Base-by-base conservation (phyloP, 1,140 invertebrate species). In the Patella vulgata region DNA sequence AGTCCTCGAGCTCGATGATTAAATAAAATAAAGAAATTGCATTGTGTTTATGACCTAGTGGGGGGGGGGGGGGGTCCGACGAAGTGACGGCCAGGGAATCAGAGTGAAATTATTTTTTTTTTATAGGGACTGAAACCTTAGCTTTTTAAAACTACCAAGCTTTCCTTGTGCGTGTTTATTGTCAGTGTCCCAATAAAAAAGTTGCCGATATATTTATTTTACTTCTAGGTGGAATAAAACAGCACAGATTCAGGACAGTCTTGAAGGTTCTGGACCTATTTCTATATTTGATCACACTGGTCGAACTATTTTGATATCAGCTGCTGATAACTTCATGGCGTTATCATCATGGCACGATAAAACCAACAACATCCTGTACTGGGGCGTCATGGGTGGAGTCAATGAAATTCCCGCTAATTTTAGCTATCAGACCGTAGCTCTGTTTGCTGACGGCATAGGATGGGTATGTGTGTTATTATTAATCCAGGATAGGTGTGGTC, bases 311-410 rank as follows among this genome's bases (percentile, higher is more conserved):
- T 17, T 33, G 25, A 36, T 52, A 2, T 28, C 27, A 3, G 25
- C 23, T 1, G n/a, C 19, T 19, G 50, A 52, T 19, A 52, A 52
- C 28, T 52, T 52, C 28, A 52, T 52, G 50, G 23, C 50, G 17
- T 3, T 28, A 3, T 52, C 50, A 8, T 3, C 30, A 17, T 52
- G 50, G 50, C 30, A 28, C 0, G 50, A 52, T 30, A 52, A 31
- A 14, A 30, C 23, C 31, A 52, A 36, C 28, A 30, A 30, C 50
- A 17, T n/a, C 17, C 14, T 52, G 17, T 52, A 52, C 28, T 52
- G 50, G 50, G 50, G 50, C 4, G 17, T 52, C 12, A 52, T 52
- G 50, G 31, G 50, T 17, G 50, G 50, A 19, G 50, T 52, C 17
- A 31, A 9, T n/a, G 25, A 52, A 31, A 17, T 52, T 30, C 50